Percentiles rank a stretch among this genome's conserved stretches.
phyloP scores from a whole-genome alignment of 2,888 invertebrate genomes.

The Opisthograptis luteolata region DNA sequence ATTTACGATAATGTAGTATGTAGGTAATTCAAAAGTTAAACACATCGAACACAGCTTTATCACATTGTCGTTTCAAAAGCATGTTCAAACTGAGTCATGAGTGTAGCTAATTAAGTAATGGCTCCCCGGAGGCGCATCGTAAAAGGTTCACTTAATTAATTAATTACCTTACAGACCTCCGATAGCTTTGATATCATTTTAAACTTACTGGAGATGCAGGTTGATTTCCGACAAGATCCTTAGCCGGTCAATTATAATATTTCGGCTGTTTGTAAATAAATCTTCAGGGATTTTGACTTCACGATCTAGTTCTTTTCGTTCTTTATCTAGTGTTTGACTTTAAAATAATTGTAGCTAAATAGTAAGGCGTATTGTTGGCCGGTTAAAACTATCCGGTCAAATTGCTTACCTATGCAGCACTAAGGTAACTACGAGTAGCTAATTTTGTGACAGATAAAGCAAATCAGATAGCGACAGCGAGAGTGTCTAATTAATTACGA shows the following conservation, averaged over 20 bases:
- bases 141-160: constrained; percentile 80
- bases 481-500: neutral
- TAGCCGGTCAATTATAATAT: neutral
- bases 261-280: no score
- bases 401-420: neutral
- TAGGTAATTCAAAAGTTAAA: constrained; percentile 1
- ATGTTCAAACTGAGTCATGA: constrained; percentile 46
- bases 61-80: constrained; percentile 43
- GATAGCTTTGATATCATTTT: constrained; percentile 66
- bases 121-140: constrained; percentile 69
- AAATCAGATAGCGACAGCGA: neutral
- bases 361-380: no score
- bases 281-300: no score
- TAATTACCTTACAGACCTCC: constrained; percentile 76
- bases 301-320: no score
- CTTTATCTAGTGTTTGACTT: neutral
- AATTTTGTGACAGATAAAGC: neutral
- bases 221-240: neutral
- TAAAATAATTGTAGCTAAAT: no score
- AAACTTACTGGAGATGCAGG: constrained; percentile 34
- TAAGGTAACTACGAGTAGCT: neutral
- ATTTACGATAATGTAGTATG: neutral
- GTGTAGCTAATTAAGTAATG: constrained; percentile 78
- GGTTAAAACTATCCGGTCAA: neutral
- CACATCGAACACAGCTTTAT: constrained; percentile 4